phyloP scores from a whole-genome alignment of 2,888 invertebrate genomes.

The Caenorhabditis auriculariae region DNA sequence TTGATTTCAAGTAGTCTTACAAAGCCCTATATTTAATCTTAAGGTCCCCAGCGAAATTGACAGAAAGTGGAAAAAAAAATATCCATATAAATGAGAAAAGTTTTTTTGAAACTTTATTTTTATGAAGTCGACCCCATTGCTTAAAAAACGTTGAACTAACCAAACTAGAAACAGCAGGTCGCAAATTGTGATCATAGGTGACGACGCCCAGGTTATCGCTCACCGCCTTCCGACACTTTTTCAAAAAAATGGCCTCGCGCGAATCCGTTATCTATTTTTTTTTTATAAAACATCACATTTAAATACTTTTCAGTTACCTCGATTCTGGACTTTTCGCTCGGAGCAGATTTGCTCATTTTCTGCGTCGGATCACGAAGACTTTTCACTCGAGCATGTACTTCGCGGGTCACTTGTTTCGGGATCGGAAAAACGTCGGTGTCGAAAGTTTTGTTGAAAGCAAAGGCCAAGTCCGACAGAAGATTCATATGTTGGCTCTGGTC shows the following conservation, averaged over 20 bases:
- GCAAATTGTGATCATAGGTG: conserved; percentile 76
- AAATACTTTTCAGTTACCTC: conserved; percentile 64
- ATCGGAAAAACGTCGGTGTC: conserved; percentile 32
- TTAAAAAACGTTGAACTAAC: too few relatives aligned
- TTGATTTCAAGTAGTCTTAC: too few relatives aligned
- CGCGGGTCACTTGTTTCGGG: conserved; percentile 36
- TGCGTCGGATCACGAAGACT: conserved; percentile 82
- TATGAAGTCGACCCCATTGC: too few relatives aligned
- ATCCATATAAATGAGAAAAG: too few relatives aligned
- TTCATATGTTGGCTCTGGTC: conserved; percentile 88
- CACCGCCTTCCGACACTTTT: conserved; percentile 84
- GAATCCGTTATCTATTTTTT: conserved; percentile 25
- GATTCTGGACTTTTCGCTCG: conserved; percentile 78
- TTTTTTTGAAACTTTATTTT: too few relatives aligned
- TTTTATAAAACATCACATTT: not conserved
- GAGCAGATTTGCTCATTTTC: conserved; percentile 98
- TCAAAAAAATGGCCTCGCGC: conserved; percentile 67
- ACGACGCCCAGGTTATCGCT: conserved; percentile 85
- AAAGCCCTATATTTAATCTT: too few relatives aligned
- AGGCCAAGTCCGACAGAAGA: conserved; percentile 78
- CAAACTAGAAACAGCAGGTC: conserved; percentile 88
- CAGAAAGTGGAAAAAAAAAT: too few relatives aligned
- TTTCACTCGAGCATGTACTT: conserved; percentile 69
- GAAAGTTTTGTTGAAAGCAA: conserved; percentile 74
- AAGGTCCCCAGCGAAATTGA: too few relatives aligned